These are phyloP conservation scores for Pipistrellus pygmaeus DNA, from an alignment of 2,797 vertebrate genomes.

Conservation along the genomic window DNA sequence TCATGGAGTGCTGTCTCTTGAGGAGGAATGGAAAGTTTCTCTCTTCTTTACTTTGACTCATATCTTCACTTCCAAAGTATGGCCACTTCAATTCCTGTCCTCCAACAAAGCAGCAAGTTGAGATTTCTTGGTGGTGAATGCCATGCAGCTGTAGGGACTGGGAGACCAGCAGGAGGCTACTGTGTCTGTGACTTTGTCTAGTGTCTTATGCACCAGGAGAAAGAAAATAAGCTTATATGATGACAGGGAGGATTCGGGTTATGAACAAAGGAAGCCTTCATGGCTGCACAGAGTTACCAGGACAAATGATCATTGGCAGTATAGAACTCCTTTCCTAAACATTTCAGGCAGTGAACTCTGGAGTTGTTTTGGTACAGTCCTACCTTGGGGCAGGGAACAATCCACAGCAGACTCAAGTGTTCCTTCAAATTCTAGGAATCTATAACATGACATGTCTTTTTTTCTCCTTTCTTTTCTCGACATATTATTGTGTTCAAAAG, in stretches of 20 bases:
- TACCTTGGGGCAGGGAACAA: slow-evolving; percentile 31
- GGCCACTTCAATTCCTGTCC: not conserved
- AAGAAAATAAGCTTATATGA: not conserved
- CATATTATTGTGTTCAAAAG: slow-evolving; percentile 9
- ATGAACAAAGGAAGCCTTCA: slow-evolving; percentile 63
- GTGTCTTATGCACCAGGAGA: not conserved
- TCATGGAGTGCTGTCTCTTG: not conserved
- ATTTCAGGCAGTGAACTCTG: slow-evolving; percentile 21
- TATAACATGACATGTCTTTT: not conserved
- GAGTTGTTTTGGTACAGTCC: slow-evolving; percentile 15
- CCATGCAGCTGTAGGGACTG: not conserved
- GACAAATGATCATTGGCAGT: not conserved
- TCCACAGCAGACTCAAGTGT: slow-evolving; percentile 26
- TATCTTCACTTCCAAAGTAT: not conserved
- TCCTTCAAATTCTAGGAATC: not conserved
- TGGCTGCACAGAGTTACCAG: not conserved
- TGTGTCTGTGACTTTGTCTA: slow-evolving; percentile 22
- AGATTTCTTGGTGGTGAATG: not conserved
- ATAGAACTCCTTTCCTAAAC: not conserved
- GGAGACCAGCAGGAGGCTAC: not conserved
- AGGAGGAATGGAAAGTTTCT: not conserved
- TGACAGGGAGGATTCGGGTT: not conserved
- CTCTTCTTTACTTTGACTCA: not conserved
- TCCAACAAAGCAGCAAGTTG: not conserved
- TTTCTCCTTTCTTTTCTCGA: not conserved